Evolutionary conservation across 2,113 vertebrate genomes (phyloP).

Genomic region (Columbina picui): DNA sequence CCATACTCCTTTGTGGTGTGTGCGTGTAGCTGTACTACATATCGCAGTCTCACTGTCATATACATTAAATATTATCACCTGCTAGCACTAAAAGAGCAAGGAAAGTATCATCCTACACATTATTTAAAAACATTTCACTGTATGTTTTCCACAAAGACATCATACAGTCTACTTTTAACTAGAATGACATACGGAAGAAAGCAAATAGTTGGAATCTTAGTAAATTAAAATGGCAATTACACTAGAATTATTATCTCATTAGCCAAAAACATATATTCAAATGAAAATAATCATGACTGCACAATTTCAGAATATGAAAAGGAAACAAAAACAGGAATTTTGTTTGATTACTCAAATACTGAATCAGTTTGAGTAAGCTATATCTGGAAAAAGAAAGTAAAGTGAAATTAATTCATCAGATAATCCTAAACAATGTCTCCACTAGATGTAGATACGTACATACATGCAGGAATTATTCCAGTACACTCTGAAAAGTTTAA

Average conservation of each 20-base stretch:
- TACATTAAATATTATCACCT: not conserved
- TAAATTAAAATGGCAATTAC: not conserved
- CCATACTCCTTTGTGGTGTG: not conserved
- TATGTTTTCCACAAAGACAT: not conserved
- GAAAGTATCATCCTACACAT: not conserved
- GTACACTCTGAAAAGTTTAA: not conserved
- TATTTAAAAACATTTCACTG: not conserved
- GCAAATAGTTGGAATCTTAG: not conserved
- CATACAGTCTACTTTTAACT: not conserved
- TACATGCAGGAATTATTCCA: not conserved
- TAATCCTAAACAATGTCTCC: not conserved
- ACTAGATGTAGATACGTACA: not conserved
- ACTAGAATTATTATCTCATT: not conserved
- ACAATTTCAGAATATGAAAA: not conserved
- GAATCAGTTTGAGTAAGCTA: not conserved
- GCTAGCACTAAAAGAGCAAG: not conserved
- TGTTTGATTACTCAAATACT: not conserved
- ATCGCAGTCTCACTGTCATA: not conserved
- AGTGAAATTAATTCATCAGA: not conserved
- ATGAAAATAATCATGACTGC: not conserved
- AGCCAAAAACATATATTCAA: not conserved
- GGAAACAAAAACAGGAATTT: not conserved
- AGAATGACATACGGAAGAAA: not conserved
- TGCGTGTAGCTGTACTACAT: fast-evolving
- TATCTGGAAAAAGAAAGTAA: not conserved